A percentile compares a stretch with the other conserved stretches of the same genome.
Evolutionary conservation across 2,888 invertebrate genomes (phyloP).

Genomic region (Drosophila crucigera): DNA sequence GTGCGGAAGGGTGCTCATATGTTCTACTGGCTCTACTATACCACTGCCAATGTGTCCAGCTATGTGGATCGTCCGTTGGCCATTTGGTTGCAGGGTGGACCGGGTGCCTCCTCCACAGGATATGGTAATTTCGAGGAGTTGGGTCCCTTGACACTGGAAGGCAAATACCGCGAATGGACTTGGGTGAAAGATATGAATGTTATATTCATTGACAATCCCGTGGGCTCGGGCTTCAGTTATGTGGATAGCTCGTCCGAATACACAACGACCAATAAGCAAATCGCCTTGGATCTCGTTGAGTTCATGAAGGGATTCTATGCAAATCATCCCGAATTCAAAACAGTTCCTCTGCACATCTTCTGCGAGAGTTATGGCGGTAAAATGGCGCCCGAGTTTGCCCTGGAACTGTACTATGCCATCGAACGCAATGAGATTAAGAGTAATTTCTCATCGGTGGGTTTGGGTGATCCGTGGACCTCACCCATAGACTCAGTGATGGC

Average conservation of each 20-base stretch:
- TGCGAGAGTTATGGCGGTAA: conserved; percentile 97
- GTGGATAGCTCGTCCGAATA: conserved; percentile 87
- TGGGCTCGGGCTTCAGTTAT: conserved; percentile 95
- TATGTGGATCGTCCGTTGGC: conserved; percentile 90
- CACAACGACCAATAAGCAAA: conserved; percentile 88
- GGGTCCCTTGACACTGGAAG: conserved; percentile 90
- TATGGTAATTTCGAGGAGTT: conserved; percentile 95
- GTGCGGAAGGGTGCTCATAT: conserved; percentile 91
- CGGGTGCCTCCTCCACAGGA: conserved; percentile 92
- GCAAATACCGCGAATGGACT: conserved; percentile 89
- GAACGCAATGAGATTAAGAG: conserved; percentile 87
- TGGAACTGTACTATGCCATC: conserved; percentile 87
- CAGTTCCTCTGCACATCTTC: conserved; percentile 92
- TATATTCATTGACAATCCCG: conserved; percentile 95
- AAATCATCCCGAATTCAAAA: conserved; percentile 89
- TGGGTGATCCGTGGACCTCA: conserved; percentile 96
- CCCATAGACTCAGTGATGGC: conserved; percentile 93
- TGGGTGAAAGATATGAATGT: conserved; percentile 94
- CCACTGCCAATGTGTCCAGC: conserved; percentile 87
- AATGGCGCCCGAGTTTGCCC: conserved; percentile 94
- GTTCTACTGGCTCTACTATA: conserved; percentile 95
- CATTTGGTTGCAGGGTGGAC: conserved; percentile 96
- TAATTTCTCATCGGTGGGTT: conserved; percentile 91
- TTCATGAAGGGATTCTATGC: conserved; percentile 90
- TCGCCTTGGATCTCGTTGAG: conserved; percentile 91